Evolutionary conservation across 2,113 vertebrate species (phyloP), one percentile per base, ranked within the genome.

Genomic region (Crocuta crocuta): DNA sequence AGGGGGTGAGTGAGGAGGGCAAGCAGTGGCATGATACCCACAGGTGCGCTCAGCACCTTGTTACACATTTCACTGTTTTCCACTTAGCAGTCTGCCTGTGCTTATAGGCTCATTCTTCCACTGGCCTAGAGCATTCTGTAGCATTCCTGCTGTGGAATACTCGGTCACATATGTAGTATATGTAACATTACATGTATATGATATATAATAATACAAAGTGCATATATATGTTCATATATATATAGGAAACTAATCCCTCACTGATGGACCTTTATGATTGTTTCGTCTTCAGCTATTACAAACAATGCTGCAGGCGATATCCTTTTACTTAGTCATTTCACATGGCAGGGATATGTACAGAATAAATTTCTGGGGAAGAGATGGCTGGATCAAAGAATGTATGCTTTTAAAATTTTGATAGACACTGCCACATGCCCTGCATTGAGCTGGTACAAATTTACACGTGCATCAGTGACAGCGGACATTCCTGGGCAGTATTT

Each of bases 281-380:
- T 81, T 89, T 86, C 24, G 9, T 71, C 28, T 91, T 85, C 35
- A 71, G 58, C 87, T 76, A 10, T 80, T 81, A 50, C 45, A 78
- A 74, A 79, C 53, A 92, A 80, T 63, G 63, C 61, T 76, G 48
- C 31, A 39, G 61, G 63, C 83, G 28, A 39, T 45, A 80, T 26
- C 91, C 24, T 97, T 94, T 88, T 91, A 80, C 12, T 53, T 65
- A 92, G 48, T 84, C 76, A 71, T 92, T 92, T 87, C 74, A 87
- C 63, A 71, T 2, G 43, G 87, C 26, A 23, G 78, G 33, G 28
- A 58, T 39, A 76, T 11, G 50, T 61, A 71, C 43, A 91, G 84
- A 95, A 91, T 92, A 87, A 48, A 94, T 94, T 73, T 21, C 61
- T 19, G 63, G 31, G 73, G n/a, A 63, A 85, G 24, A 31, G 11